Evolutionary conservation across 2,888 invertebrate genomes (phyloP).

Genomic region (Emmelina monodactyla): DNA sequence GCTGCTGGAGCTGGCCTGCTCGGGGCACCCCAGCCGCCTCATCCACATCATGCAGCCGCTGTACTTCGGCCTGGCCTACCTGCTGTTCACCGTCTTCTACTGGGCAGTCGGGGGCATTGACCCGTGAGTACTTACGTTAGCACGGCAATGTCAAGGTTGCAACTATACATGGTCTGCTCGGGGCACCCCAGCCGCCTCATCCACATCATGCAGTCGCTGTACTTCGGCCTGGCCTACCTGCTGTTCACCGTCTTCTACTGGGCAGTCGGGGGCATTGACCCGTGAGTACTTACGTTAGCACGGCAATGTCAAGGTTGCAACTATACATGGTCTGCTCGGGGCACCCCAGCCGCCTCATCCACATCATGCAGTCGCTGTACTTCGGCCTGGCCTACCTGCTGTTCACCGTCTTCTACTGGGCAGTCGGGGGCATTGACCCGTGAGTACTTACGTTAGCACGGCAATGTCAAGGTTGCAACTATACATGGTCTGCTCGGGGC

Average conservation of each 20-base stretch:
- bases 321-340: conserved; percentile 74
- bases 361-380: conserved; percentile 73
- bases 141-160: conserved; percentile 7
- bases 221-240: conserved; percentile 73
- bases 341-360: conserved; percentile 71
- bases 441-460: conserved; percentile 30
- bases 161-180: conserved; percentile 73
- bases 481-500: conserved; percentile 73
- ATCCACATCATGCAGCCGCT: conserved; percentile 72
- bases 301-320: conserved; percentile 3
- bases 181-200: conserved; percentile 73
- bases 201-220: conserved; percentile 72
- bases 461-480: too few species aligned
- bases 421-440: conserved; percentile 77
- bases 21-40: conserved; percentile 74
- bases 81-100: conserved; percentile 76
- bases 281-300: conserved; percentile 43
- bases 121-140: conserved; percentile 52
- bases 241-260: conserved; percentile 77
- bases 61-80: conserved; percentile 72
- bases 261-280: conserved; percentile 75
- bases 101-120: conserved; percentile 77
- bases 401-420: conserved; percentile 76
- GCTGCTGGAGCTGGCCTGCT: conserved; percentile 75
- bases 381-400: conserved; percentile 74